Evolutionary conservation across 2,797 vertebrate genomes (phyloP), one percentile per base, ranked within the genome.

Genomic region (Chelidonichthys spinosus): DNA sequence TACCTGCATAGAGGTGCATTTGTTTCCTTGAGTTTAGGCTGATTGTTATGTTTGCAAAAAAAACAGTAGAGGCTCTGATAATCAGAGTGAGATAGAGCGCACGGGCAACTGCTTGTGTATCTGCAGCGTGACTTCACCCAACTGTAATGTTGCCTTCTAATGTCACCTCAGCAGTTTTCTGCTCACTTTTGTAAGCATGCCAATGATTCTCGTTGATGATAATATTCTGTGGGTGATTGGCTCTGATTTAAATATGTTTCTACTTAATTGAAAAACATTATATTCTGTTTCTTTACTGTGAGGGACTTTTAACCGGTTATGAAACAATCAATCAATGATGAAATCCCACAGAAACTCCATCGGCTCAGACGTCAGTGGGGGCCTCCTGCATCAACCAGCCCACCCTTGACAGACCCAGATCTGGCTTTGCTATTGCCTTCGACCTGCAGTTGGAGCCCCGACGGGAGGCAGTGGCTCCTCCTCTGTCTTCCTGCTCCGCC

Each of bases 81-180:
- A 68, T 52, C 14, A 49, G 53, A 15, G 25, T 69, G 53, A 63
- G 60, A 33, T 8, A 49, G 61, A 64, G 35, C 1, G 7, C 35
- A 43, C 6, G 50, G 56, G 55, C 62, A 36, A 11, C 49, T 77
- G 40, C 44, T 74, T 25, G 25, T 25, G 25, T 25, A 72, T 80
- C 65, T 74, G 73, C 68, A 63, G 25, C 76, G 50, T 56, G 58
- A 66, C 61, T 58, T 76, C 72, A 62, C 76, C 53, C 32, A 54
- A 14, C 35, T 54, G 42, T n/a, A 50, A 56, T 43, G 5, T 52
- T 40, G 43, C 37, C 47, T 35, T 33, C 37, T 71, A 42, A 55
- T 43, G 55, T 65, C 59, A 62, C 53, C 50, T 55, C 42, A 67
- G 35, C 69, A 78, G 14, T 69, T 74, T 56, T 62, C 39, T 50